Base-by-base conservation (phyloP, 2,797 vertebrate species). In the Somateria mollissima region DNA sequence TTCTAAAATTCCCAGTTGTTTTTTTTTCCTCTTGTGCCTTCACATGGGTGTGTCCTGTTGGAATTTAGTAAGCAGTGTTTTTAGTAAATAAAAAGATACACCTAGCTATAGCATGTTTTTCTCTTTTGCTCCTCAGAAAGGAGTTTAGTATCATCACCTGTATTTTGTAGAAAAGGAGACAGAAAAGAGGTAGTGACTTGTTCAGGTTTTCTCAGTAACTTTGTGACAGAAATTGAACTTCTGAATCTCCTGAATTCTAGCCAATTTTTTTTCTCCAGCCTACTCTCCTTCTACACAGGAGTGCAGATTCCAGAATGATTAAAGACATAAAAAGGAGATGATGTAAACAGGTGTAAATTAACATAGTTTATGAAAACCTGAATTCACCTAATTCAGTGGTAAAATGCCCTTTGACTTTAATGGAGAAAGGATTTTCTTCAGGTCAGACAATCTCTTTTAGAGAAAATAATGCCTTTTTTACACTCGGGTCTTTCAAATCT, bases 201-300 rank as follows among this genome's bases (percentile, higher is more conserved):
- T 6, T 94, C 71, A 65, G 65, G 28, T 90, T 94, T 94, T 87
- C 89, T 92, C 77, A 80, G 81, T 89, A 89, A 96, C 75, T 69
- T 61, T 87, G 71, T 73, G 81, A 89, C 69, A 93, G 72, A 90
- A 92, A 80, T 57, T 62, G 69, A 95, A 95, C 92, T 67, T 92
- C 82, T 84, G 65, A 45, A 45, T 77, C 67, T 66, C 64, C 90
- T 91, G 88, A 92, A 78, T 85, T 92, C 90, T 77, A 76, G 86
- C 87, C 90, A 95, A 74, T 56, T 90, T 71, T 64, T 64, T 92
- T 93, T 92, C 75, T 93, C 65, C 93, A 92, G 89, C 90, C 92
- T 92, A 93, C 90, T 94, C 43, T 93, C 84, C 94, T 94, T 96
- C 89, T 95, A 84, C 79, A 65, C 82, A 94, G 75, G 75, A 92